Evolutionary conservation across 2,797 vertebrate species (phyloP).

Genomic region (Semaprochilodus insignis): DNA sequence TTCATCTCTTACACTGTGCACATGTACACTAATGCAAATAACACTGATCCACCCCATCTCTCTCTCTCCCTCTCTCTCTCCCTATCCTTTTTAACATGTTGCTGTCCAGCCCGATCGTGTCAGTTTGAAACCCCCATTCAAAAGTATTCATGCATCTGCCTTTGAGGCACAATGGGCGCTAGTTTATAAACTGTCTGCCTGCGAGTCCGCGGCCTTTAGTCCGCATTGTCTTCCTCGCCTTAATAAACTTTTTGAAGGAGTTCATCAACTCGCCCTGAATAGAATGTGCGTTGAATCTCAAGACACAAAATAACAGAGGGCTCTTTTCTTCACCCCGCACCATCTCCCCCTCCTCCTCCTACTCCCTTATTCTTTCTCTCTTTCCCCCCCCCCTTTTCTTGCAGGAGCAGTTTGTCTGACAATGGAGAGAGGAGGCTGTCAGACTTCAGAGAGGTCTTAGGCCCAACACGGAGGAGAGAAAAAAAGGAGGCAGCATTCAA

Average conservation of each 20-base stretch:
- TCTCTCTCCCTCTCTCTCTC: conserved; percentile 68
- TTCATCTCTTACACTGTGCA: conserved; percentile 63
- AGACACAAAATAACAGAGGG: conserved; percentile 92
- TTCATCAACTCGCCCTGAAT: conserved; percentile 98
- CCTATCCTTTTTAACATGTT: conserved; percentile 87
- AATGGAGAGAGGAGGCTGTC: conserved; percentile 85
- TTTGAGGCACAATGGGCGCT: conserved; percentile 91
- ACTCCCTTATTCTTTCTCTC: conserved; percentile 71
- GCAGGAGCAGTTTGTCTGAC: conserved; percentile 77
- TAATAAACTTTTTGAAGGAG: conserved; percentile 99
- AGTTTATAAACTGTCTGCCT: conserved; percentile 97
- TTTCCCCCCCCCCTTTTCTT: conserved; percentile 57
- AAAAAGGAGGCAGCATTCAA: conserved; percentile 64
- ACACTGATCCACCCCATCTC: conserved; percentile 66
- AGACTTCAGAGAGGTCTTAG: conserved; percentile 83
- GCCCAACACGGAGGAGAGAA: conserved; percentile 67
- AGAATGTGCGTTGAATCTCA: conserved; percentile 92
- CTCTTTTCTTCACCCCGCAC: conserved; percentile 75
- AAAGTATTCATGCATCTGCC: conserved; percentile 97
- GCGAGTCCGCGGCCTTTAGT: conserved; percentile 88
- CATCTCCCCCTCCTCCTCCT: conserved; percentile 65
- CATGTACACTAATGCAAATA: conserved; percentile 92
- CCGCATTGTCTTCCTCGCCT: conserved; percentile 93
- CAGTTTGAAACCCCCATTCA: conserved; percentile 97
- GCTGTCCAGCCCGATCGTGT: conserved; percentile 98